phyloP scores from a whole-genome alignment of 2,888 invertebrate species.

The Dioctria rufipes region DNA sequence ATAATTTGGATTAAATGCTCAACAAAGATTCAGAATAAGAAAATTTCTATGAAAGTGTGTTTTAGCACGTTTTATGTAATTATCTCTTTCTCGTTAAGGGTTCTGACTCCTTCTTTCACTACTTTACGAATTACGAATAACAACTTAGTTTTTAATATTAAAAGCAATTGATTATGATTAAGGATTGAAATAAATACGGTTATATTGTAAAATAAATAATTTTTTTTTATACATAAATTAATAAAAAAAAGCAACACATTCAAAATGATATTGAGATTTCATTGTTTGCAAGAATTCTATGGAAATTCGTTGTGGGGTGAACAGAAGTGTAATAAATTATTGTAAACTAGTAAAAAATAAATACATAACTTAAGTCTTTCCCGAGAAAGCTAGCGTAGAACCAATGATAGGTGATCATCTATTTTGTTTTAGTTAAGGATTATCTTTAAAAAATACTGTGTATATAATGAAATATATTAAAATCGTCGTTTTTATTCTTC shows the following conservation, averaged over 20 bases:
- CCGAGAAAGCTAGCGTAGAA: slow-evolving; percentile 35
- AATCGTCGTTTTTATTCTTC: slow-evolving; percentile 45
- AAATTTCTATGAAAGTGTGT: slow-evolving; percentile 40
- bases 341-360: slow-evolving; percentile 39
- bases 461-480: slow-evolving; percentile 51
- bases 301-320: background rate
- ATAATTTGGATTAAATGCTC: slow-evolving; percentile 24
- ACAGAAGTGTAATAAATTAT: slow-evolving; percentile 23
- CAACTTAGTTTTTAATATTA: slow-evolving; percentile 10
- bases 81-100: slow-evolving; percentile 37
- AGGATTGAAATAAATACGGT: slow-evolving; percentile 25
- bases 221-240: slow-evolving; percentile 36
- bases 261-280: background rate
- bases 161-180: slow-evolving; percentile 39
- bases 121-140: background rate
- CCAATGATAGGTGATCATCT: slow-evolving; percentile 35
- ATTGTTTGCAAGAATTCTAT: background rate
- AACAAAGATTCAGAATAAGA: slow-evolving; percentile 13
- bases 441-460: slow-evolving; percentile 29
- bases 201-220: slow-evolving; percentile 16
- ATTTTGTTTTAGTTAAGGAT: slow-evolving; percentile 44
- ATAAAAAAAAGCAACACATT: background rate
- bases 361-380: slow-evolving; percentile 16
- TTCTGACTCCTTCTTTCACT: slow-evolving; percentile 16
- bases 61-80: slow-evolving; percentile 47